Base-by-base conservation (phyloP, 1,140 invertebrate species). In the Oscheius sp. region DNA sequence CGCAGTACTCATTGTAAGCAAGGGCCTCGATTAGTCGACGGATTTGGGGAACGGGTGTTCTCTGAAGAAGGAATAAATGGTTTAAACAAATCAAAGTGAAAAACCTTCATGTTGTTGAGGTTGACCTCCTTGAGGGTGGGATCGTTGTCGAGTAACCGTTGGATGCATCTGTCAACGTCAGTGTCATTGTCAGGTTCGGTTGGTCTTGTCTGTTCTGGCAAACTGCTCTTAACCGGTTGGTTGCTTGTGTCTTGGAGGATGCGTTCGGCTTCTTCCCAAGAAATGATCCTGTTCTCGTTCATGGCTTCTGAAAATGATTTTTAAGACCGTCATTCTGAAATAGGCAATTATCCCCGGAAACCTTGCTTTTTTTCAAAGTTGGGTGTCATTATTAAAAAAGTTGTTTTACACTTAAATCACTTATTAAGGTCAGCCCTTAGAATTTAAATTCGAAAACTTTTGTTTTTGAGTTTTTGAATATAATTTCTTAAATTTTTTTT, bases 161-260 rank as follows among this genome's bases (percentile, higher is more conserved):
- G 79, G 31, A 88, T 83, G 67, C 83, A 82, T 20, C 84, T 80
- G 26, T 87, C 87, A 0, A 88, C 84, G 72, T 88, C 85, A 38
- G 87, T 88, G 52, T 79, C 82, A 75, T 88, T 88, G 35, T 87
- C 86, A 20, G 87, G 85, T 58, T 87, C 86, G 15, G 81, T 79
- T 1, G 83, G 83, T 29, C 83, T 64, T 42, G 83, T 84, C 52
- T 83, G 81, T 63, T 80, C 78, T 0, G 82, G 82, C 2, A 83
- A 67, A 55, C 74, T 76, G 35, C 73, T 84, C 65, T 83, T 84
- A 1, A 71, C 69, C 2, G 69, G 69, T 31, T 35, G 35, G 32
- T 63, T 80, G 46, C 58, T 75, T 7, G 73, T 77, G 23, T 82
- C 81, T 34, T 77, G 76, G 38, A 83, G 69, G 59, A 83, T 83